Evolutionary conservation across 2,797 vertebrate genomes (phyloP).

Genomic region (Tiaroga cobitis): DNA sequence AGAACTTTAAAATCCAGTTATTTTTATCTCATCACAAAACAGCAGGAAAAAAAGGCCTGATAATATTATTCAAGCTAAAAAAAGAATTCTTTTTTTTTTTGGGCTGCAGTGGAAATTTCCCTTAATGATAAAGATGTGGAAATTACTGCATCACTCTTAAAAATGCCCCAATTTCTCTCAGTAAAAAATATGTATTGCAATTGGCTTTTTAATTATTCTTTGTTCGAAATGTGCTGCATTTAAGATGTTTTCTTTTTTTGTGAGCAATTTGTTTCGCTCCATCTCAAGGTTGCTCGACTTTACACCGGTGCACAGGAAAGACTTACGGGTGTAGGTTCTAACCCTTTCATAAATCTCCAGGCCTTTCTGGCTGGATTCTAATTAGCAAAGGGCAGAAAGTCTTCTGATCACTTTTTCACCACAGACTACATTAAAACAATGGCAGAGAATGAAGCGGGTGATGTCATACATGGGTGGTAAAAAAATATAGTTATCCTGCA

Average conservation of each 20-base stretch:
- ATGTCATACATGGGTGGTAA: conserved; percentile 18
- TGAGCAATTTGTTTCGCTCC: conserved; percentile 72
- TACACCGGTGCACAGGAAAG: conserved; percentile 75
- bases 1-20: conserved; percentile 71
- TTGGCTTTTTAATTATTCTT: conserved; percentile 78
- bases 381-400: conserved; percentile 77
- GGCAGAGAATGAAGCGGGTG: conserved; percentile 60
- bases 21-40: conserved; percentile 60
- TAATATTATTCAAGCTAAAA: conserved; percentile 63
- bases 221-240: conserved; percentile 70
- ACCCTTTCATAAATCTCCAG: conserved; percentile 79
- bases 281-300: conserved; percentile 80
- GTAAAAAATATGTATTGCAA: conserved; percentile 73
- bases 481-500: background rate
- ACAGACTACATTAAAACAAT: conserved; percentile 72
- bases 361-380: conserved; percentile 70
- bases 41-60: conserved; percentile 52
- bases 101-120: conserved; percentile 68
- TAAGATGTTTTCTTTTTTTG: conserved; percentile 70
- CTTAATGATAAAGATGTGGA: conserved; percentile 67
- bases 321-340: conserved; percentile 74
- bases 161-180: conserved; percentile 67
- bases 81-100: conserved; percentile 60
- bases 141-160: conserved; percentile 63
- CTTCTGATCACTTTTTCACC: conserved; percentile 72